Base-by-base conservation (phyloP, 2,113 vertebrate genomes). In the Ictidomys tridecemlineatus region DNA sequence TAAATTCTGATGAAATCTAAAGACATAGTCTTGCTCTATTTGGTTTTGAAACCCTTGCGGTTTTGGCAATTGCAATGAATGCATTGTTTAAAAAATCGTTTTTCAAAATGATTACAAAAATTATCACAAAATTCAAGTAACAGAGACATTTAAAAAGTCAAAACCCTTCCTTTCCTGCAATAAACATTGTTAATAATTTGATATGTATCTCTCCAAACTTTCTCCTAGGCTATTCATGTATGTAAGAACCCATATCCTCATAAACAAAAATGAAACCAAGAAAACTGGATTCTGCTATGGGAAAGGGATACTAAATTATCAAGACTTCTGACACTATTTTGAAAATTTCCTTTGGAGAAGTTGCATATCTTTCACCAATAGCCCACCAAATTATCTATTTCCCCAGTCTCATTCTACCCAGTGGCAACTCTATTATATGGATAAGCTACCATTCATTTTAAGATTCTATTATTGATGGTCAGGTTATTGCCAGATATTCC, bases 71-170 rank as follows among this genome's bases (percentile, higher is more conserved):
- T 65, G 72, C 26, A 69, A 89, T 11, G 8, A 65, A 73, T 53
- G 26, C 65, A 84, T 58, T 5, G 65, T 48, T 58, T 39, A 6
- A 56, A 72, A 73, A 70, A 34, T 17, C 34, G 5, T 74, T 76
- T 28, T 45, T 1, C 24, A 51, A 53, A 65, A 48, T 10, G 30
- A 74, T 74, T 82, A 26, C 1, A 56, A 70, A 61, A 79, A 86
- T 74, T 79, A 48, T 28, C 90, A 11, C 91, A 65, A 89, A 69
- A 58, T 82, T 93, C 12, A 93, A 87, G 65, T 56, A 91, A 85
- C 4, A 73, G 70, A 51, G 74, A 79, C 3, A 56, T 67, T 93
- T 48, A 77, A 88, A 78, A 86, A 45, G 39, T 65, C 34, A 39
- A 88, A 88, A 51, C 88, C 9, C 42, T 79, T 88, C n/a, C 18